Base-by-base conservation (phyloP, 2,113 vertebrate genomes). In the Syrrhaptes paradoxus region DNA sequence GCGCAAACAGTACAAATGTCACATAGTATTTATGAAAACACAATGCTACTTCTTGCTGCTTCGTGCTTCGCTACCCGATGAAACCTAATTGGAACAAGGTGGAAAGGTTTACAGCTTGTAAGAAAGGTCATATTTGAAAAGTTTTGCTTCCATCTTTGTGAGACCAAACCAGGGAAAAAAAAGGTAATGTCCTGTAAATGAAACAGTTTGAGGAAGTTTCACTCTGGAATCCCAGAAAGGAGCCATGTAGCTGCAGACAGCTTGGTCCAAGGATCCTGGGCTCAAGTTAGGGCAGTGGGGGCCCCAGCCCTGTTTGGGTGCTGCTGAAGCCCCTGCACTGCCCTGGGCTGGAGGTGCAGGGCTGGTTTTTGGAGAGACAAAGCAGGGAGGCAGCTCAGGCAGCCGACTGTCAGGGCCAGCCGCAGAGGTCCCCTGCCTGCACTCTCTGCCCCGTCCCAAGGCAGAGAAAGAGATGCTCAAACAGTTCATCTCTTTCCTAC, bases 301-400 rank as follows among this genome's bases (percentile, higher is more conserved):
- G 6, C 9, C 32, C 34, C 59, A 84, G 36, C 4, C 18, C 17
- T 21, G 1, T 58, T 29, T 67, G 32, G 7, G 4, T 54, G 29
- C 3, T 16, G 5, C 55, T 22, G 31, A 22, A 70, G 18, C 5
- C 2, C 15, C 10, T 0, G 0, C 21, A 4, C 7, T 68, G 20
- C 20, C 26, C 34, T 52, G 48, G 5, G 7, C 9, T 57, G 28
- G 5, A 54, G 18, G 4, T 24, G 3, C 3, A 38, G 45, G 45
- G 32, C 25, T 58, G 58, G 4, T 2, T 62, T 80, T 70, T 45
- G 59, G 72, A 54, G 31, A 57, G 22, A 13, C 32, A 57, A 65
- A 76, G 11, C 16, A 68, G 26, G 31, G n/a, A 63, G 21, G 22
- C 1, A 1, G 48, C 34, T 76, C 24, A 51, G 32, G 22, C 32